Evolutionary conservation across 1,140 invertebrate species (phyloP).

Genomic region (Pogonognathellus flavescens): DNA sequence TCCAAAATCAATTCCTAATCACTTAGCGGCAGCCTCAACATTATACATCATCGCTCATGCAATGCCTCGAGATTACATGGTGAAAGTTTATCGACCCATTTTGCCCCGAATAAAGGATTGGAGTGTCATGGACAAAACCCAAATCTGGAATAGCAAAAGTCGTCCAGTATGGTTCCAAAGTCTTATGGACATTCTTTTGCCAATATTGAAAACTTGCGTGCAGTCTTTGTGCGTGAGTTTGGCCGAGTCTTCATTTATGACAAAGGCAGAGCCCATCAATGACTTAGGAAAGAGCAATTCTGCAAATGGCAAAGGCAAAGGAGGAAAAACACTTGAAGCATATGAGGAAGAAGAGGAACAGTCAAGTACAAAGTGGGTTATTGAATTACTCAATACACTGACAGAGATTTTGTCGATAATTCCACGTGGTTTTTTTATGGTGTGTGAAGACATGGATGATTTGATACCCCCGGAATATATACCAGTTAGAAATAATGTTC

Average conservation of each 20-base stretch:
- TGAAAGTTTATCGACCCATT: slow-evolving; percentile 59
- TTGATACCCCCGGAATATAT: slow-evolving; percentile 58
- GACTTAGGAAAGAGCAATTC: background rate
- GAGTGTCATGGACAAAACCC: slow-evolving; percentile 65
- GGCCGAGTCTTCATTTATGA: background rate
- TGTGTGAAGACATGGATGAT: slow-evolving; percentile 67
- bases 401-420: slow-evolving; percentile 64
- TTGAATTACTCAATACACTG: slow-evolving; percentile 62
- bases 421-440: slow-evolving; percentile 65
- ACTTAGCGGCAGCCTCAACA: slow-evolving; percentile 56
- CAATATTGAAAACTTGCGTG: slow-evolving; percentile 66
- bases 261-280: background rate
- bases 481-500: slow-evolving; percentile 62
- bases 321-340: background rate
- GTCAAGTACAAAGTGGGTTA: slow-evolving; percentile 56
- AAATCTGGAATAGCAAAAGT: slow-evolving; percentile 65
- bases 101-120: slow-evolving; percentile 61
- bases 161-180: slow-evolving; percentile 66
- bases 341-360: slow-evolving; percentile 47
- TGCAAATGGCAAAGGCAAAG: background rate
- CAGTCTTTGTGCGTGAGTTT: slow-evolving; percentile 62
- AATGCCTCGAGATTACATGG: slow-evolving; percentile 55
- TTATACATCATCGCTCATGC: slow-evolving; percentile 65
- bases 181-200: slow-evolving; percentile 63
- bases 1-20: slow-evolving; percentile 63